Base-by-base conservation (phyloP, 2,888 invertebrate genomes). In the Serrognathus titanus region DNA sequence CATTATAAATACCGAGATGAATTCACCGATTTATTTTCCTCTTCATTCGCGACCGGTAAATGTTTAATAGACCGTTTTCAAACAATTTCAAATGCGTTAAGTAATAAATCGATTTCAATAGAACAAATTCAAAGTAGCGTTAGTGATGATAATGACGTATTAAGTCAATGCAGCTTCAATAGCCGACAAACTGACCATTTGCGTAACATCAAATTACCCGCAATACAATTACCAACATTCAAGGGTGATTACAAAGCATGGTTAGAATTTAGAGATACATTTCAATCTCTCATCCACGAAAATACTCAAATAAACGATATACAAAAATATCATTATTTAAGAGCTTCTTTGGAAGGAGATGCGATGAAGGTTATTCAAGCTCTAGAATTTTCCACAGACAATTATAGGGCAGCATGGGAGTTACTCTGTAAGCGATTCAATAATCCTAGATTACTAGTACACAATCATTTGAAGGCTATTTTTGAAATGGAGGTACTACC, bases 401-500 rank as follows among this genome's bases (percentile, higher is more conserved):
- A 65, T 38, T 63, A 62, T 48, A 1, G 1, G 3, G 39, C 58
- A 10, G 63, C 63, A 8, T 63, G 65, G 62, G 56, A 62, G 8
- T 46, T 62, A 45, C 48, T 65, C 16, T 40, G 55, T n/a, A 51
- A 58, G 20, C 43, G 60, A 12, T 63, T 40, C 47, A 51, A 59
- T 43, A 65, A 64, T 40, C 57, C 35, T 36, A 49, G 57, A 10
- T 24, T 63, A 9, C 43, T 65, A 24, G 50, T 63, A 10, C 61
- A 54, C 2, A 59, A 59, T 48, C 58, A 60, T 49, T 35, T 62
- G 9, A 57, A 61, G 37, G 48, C 48, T 3, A 12, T 62, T 24
- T 66, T 66, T 58, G 16, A 47, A 31, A 13, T 57, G 7, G 49
- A 52, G 31, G 5, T 31, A 12, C 8, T 59, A 11, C 3, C n/a